Base-by-base conservation (phyloP, 1,140 invertebrate species). In the Drosophila tsacasi region DNA sequence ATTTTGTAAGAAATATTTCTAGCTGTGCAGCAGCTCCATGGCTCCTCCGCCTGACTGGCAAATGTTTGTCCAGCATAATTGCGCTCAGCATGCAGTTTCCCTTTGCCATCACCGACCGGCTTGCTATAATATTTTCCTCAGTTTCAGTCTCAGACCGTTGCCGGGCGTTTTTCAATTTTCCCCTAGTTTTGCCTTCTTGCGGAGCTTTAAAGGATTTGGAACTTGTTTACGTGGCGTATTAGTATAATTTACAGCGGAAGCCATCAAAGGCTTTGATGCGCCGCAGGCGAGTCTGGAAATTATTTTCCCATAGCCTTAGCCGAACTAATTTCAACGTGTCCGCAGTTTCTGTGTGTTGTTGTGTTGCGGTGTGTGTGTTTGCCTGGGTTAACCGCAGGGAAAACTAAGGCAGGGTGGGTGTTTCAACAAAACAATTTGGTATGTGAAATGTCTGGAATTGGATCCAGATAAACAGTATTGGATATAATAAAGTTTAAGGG, bases 51-150 rank as follows among this genome's bases (percentile, higher is more conserved):
- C 58, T 63, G 69, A 44, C 71, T 90, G 79, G 85, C 58, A 90
- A 90, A 90, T 90, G 85, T 90, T 90, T 90, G 85, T 90, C 85
- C 85, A 90, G 86, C 85, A 90, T 90, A 90, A 90, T 90, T 90
- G 85, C 85, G 85, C 85, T 69, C 85, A 90, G 85, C 86, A 82
- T 90, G 85, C 85, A 90, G 79, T 91, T 89, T 85, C 59, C 79
- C 62, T 78, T 69, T 67, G 42, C 75, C 58, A 54, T 55, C 58
- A 25, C 54, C 13, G 50, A 37, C 32, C 55, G 47, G 40, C 44
- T 64, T 61, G 44, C 57, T 62, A 44, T 54, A 57, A 63, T 54
- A 40, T 58, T 68, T 49, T 65, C 49, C 54, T 79, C 54, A 57
- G 54, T 25, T 55, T 57, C 52, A 55, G 52, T 37, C 52, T 55